These are phyloP conservation scores for Drosophila burlai DNA, from an alignment of 1,140 invertebrate genomes.

Conservation along the genomic window DNA sequence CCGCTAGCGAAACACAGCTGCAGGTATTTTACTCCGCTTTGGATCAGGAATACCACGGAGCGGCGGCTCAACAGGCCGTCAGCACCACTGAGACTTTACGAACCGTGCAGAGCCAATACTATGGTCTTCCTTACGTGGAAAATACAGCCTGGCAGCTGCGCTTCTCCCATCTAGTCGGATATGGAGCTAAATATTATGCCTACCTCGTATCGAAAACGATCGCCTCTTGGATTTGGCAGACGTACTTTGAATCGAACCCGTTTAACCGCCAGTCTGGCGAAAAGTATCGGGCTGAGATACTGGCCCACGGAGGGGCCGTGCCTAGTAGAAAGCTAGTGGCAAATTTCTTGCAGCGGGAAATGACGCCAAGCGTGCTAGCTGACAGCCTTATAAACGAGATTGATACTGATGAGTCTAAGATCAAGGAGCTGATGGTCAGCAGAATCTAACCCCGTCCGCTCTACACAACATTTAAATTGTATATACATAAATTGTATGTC, in stretches of 20 bases:
- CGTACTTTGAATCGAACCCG: conserved; percentile 93
- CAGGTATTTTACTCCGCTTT: conserved; percentile 95
- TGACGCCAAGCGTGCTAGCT: conserved; percentile 87
- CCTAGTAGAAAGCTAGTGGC: conserved; percentile 90
- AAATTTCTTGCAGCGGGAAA: conserved; percentile 90
- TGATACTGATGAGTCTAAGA: conserved; percentile 86
- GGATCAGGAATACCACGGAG: conserved; percentile 95
- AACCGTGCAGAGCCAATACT: conserved; percentile 93
- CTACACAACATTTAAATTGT: conserved; percentile 19
- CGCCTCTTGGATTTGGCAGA: conserved; percentile 97
- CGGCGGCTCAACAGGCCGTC: conserved; percentile 85
- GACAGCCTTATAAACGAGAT: conserved; percentile 87
- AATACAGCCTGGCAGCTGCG: conserved; percentile 98
- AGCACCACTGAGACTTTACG: conserved; percentile 93
- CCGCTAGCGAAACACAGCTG: conserved; percentile 95
- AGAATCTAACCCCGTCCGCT: conserved; percentile 41
- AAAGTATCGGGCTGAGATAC: conserved; percentile 90
- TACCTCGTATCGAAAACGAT: conserved; percentile 97
- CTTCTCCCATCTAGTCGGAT: conserved; percentile 98
- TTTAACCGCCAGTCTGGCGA: conserved; percentile 92
- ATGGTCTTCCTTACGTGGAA: conserved; percentile 93
- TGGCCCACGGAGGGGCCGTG: conserved; percentile 95
- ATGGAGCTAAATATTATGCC: conserved; percentile 99
- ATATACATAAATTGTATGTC: conserved; percentile 13
- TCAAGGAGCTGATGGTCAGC: conserved; percentile 76